These are phyloP conservation scores for Cephalopachus bancanus DNA, from an alignment of 2,797 vertebrate genomes.

Conservation along the genomic window DNA sequence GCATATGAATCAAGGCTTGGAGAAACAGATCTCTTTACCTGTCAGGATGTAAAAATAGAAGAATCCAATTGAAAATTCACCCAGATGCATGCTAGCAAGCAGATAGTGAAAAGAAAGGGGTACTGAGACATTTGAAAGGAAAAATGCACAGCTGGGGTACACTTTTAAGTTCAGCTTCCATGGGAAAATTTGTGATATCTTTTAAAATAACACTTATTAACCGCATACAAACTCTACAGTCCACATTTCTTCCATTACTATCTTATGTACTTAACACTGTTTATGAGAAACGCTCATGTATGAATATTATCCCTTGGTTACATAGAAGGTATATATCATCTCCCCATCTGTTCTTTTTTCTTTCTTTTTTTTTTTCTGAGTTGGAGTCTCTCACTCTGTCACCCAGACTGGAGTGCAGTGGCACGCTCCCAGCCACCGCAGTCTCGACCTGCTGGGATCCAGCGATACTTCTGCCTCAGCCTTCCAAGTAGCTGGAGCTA, in stretches of 20 bases:
- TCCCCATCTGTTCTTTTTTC: neutral
- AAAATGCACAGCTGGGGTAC: neutral
- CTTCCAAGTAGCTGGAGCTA: no score
- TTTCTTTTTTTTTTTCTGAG: no score
- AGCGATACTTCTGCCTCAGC: no score
- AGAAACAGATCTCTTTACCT: conserved; percentile 64
- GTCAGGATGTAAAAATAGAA: conserved; percentile 46
- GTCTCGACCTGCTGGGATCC: no score
- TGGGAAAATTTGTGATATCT: neutral
- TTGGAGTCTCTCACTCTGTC: no score
- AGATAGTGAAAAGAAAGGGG: conserved; percentile 9
- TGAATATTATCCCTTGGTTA: neutral
- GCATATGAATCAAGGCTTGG: conserved; percentile 62
- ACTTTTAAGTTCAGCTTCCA: conserved; percentile 28
- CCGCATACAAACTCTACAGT: neutral
- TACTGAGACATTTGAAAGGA: neutral
- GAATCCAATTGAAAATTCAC: conserved; percentile 48
- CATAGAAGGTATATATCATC: neutral
- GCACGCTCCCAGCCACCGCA: no score
- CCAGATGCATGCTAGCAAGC: neutral
- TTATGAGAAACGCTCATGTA: neutral
- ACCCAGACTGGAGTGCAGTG: no score
- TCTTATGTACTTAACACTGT: neutral
- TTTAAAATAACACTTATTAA: conserved; percentile 38
- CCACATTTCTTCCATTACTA: neutral